Evolutionary conservation across 2,888 invertebrate genomes (phyloP).

Genomic region (Epistrophe grossulariae): DNA sequence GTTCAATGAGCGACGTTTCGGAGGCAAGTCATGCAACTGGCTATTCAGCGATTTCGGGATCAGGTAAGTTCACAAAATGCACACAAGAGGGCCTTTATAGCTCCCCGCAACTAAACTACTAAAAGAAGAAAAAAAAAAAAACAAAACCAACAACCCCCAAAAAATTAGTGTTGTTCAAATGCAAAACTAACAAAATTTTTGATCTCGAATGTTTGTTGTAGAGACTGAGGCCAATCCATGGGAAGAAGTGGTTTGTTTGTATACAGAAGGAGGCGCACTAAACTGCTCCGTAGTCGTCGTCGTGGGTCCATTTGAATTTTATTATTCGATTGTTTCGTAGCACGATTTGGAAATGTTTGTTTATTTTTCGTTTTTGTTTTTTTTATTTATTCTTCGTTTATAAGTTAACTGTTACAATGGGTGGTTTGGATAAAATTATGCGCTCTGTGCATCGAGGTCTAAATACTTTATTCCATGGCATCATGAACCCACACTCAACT

Average conservation of each 20-base stretch:
- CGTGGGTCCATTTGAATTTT: slow-evolving; percentile 75
- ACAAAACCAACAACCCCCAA: slow-evolving; percentile 43
- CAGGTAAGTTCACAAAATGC: slow-evolving; percentile 80
- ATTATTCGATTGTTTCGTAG: slow-evolving; percentile 74
- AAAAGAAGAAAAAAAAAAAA: slow-evolving; percentile 14
- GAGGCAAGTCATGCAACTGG: slow-evolving; percentile 86
- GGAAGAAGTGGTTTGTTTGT: not conserved
- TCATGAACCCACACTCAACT: slow-evolving; percentile 10
- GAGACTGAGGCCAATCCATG: not conserved
- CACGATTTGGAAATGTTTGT: slow-evolving; percentile 71
- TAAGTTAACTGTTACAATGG: slow-evolving; percentile 50
- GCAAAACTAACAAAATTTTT: slow-evolving; percentile 43
- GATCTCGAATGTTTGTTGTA: slow-evolving; percentile 26
- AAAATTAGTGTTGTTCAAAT: slow-evolving; percentile 37
- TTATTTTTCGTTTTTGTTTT: slow-evolving; percentile 12
- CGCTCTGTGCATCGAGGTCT: slow-evolving; percentile 36
- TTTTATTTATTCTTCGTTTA: slow-evolving; percentile 47
- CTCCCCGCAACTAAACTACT: not conserved
- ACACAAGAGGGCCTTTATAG: slow-evolving; percentile 24
- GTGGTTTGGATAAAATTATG: slow-evolving; percentile 50
- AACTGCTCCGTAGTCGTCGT: slow-evolving; percentile 33
- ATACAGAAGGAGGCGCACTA: slow-evolving; percentile 4
- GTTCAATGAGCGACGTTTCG: slow-evolving; percentile 90
- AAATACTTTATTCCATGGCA: not conserved
- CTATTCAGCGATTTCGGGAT: slow-evolving; percentile 84